phyloP scores from a whole-genome alignment of 1,140 invertebrate genomes.

The Papilio polytes region DNA sequence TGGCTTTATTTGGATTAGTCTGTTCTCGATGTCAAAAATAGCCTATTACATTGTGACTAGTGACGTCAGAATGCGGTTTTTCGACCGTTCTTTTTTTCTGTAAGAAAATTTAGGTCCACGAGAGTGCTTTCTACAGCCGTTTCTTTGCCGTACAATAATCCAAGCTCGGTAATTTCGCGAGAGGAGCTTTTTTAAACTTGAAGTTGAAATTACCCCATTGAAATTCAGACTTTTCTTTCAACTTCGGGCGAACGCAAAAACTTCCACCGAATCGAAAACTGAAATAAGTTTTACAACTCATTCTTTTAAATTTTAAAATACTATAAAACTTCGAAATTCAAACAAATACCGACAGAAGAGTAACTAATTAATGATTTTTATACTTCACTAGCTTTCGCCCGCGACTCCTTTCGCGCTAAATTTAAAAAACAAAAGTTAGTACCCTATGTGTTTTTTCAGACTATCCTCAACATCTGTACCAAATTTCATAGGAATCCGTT shows the following conservation, averaged over 20 bases:
- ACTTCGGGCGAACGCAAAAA: slow-evolving; percentile 19
- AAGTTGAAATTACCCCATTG: slow-evolving; percentile 32
- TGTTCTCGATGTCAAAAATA: background rate
- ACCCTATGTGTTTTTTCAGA: too few relatives aligned
- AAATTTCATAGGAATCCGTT: too few relatives aligned
- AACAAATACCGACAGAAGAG: too few relatives aligned
- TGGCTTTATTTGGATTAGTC: background rate
- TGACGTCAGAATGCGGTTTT: slow-evolving; percentile 25
- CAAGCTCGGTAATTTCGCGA: slow-evolving; percentile 33
- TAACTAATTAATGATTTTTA: too few relatives aligned
- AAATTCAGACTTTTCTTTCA: slow-evolving; percentile 36
- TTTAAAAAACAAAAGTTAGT: too few relatives aligned
- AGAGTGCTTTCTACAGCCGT: slow-evolving; percentile 20
- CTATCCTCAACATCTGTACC: too few relatives aligned
- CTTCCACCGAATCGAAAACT: background rate
- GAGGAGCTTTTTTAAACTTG: slow-evolving; percentile 34
- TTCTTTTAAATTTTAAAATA: background rate
- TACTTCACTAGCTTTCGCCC: too few relatives aligned
- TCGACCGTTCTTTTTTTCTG: slow-evolving; percentile 28
- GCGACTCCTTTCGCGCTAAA: too few relatives aligned
- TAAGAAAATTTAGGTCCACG: slow-evolving; percentile 26
- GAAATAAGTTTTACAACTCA: slow-evolving; percentile 16
- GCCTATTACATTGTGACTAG: background rate
- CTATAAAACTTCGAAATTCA: background rate
- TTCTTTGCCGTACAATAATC: slow-evolving; percentile 35